Evolutionary conservation across 2,888 invertebrate species (phyloP), one percentile per base, ranked within the genome.

Genomic region (Plagiodera versicolora): DNA sequence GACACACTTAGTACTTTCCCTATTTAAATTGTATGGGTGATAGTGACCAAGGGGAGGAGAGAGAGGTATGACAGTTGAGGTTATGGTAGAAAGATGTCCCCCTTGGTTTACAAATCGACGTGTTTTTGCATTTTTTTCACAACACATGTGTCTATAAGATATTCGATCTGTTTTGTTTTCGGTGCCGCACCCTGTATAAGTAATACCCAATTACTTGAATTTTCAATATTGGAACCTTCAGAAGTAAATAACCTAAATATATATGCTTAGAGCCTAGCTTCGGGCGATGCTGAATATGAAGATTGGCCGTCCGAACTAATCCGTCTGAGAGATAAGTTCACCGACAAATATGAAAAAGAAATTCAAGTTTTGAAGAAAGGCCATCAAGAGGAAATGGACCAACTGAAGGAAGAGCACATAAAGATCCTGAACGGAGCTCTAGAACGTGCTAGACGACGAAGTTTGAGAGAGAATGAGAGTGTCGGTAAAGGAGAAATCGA

Each of bases 221-320:
- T n/a, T n/a, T n/a, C n/a, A n/a, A n/a, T n/a, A n/a, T n/a, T n/a
- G n/a, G n/a, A n/a, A n/a, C n/a, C n/a, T n/a, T n/a, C n/a, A n/a
- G n/a, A n/a, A n/a, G n/a, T n/a, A 32, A 48, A n/a, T 28, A 8
- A 9, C 10, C 18, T 1, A 39, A n/a, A n/a, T n/a, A n/a, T 2
- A 39, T 39, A 14, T 14, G 11, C 65, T 35, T 79, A 91, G 91
- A 87, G 88, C 74, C 80, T 91, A 72, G 83, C 90, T 67, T 83
- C 85, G 6, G 87, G 86, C 72, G 88, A 90, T 19, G 83, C 85
- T 64, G 87, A 87, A 56, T 88, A 88, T 74, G 86, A 88, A 77
- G 87, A 89, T 84, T 91, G 90, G 89, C 91, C 91, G 44, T 80
- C 86, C 62, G 91, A 92, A 80, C 82, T 92, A 67, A 83, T 90